Base-by-base conservation (phyloP, 2,888 invertebrate genomes). In the Hipparchia semele region DNA sequence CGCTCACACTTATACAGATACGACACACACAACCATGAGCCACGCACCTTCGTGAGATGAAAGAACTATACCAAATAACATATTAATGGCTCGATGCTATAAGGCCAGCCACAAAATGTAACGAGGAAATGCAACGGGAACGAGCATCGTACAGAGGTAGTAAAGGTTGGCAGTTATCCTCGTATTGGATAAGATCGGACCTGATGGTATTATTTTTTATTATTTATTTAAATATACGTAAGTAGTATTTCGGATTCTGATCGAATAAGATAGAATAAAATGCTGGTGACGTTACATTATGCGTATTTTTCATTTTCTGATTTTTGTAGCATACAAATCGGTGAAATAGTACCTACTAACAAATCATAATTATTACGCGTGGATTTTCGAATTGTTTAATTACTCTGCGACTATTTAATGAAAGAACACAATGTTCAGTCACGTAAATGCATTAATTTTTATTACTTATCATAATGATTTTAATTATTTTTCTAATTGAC, bases 401-500 rank as follows among this genome's bases (percentile, higher is more conserved):
- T 64, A 33, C 39, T 45, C 56, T 68, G 59, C 33, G 59, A 45
- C 13, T 69, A 23, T 23, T 33, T 62, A 13, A n/a, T 61, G 33
- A 39, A 61, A 33, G 23, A 58, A 33, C 8, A 65, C 23, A 49
- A 61, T 67, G 56, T 62, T 53, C 49, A 10, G 46, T 10, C n/a
- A 62, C 49, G 23, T 59, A 45, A 68, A 6, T 49, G 66, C 60
- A 49, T 69, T 53, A 58, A 56, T 58, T 12, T 54, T 33, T 61
- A 12, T 66, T 49, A 70, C 61, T 68, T 73, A 68, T 13, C 45
- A 49, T 68, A 46, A 23, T 58, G 49, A 67, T 59, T 71, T 68
- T 58, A 62, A 62, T 68, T 65, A 70, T 68, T 71, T 65, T 71
- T 71, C 75, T 75, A 75, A 75, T 75, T 75, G 75, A 75, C 75